Evolutionary conservation across 2,888 invertebrate species (phyloP).

Genomic region (Keiferia lycopersicella): DNA sequence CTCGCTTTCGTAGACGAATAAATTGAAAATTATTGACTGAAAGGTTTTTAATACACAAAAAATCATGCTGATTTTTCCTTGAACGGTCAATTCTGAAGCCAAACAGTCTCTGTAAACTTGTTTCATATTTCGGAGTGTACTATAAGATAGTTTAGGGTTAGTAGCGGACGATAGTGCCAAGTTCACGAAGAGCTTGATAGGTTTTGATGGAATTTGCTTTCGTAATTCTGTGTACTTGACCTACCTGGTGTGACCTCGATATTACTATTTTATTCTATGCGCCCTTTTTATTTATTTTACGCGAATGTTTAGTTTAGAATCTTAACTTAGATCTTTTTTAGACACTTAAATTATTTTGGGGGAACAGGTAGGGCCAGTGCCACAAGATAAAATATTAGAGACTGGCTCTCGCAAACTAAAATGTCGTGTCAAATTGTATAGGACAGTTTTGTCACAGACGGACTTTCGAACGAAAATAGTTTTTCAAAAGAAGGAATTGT

Average conservation of each 20-base stretch:
- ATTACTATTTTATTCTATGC: not conserved
- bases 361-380: not conserved
- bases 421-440: constrained; percentile 65
- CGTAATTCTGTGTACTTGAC: not conserved
- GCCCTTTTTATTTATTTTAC: not conserved
- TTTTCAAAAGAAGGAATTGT: constrained; percentile 27
- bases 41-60: not conserved
- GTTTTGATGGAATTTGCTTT: not conserved
- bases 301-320: not conserved
- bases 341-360: not conserved
- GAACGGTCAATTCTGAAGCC: constrained; percentile 27
- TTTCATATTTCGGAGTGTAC: not conserved
- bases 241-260: not conserved
- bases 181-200: constrained; percentile 19
- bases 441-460: constrained; percentile 48
- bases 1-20: constrained; percentile 4
- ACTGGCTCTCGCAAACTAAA: constrained; percentile 35
- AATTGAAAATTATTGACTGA: too few relatives aligned
- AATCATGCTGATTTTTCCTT: not conserved
- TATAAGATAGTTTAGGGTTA: constrained; percentile 9
- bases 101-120: constrained; percentile 21
- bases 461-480: constrained; percentile 13
- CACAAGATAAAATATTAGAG: constrained; percentile 9
- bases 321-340: too few relatives aligned
- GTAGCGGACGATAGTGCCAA: constrained; percentile 20